These are phyloP conservation scores for Temnothorax ravouxi DNA, from an alignment of 2,888 invertebrate genomes.

Conservation along the genomic window DNA sequence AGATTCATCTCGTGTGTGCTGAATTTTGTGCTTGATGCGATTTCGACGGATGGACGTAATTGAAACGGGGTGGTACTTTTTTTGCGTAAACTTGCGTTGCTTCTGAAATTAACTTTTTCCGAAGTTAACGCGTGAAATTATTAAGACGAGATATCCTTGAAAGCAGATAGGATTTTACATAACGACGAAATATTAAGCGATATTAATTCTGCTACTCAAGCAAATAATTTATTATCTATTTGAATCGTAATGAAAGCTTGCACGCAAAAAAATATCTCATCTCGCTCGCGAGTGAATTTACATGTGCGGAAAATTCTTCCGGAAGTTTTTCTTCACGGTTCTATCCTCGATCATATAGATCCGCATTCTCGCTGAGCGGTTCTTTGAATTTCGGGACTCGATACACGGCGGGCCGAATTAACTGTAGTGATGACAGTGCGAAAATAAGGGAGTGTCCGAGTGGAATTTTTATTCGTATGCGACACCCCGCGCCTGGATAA, in stretches of 20 bases:
- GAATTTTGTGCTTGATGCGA: slow-evolving; percentile 35
- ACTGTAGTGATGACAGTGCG: slow-evolving; percentile 29
- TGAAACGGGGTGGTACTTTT: background rate
- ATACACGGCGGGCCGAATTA: background rate
- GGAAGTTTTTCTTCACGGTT: background rate
- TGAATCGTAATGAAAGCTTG: slow-evolving; percentile 12
- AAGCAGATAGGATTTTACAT: background rate
- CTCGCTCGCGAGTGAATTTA: slow-evolving; percentile 1
- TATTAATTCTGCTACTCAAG: background rate
- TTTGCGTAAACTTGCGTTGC: slow-evolving; percentile 15
- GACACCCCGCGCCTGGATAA: slow-evolving; percentile 12
- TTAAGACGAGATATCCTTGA: background rate
- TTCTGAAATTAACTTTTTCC: background rate
- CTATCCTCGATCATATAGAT: background rate
- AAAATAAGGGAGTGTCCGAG: slow-evolving; percentile 7
- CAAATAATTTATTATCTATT: background rate
- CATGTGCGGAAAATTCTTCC: background rate
- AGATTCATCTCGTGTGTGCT: slow-evolving; percentile 19
- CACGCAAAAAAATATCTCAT: slow-evolving; percentile 8
- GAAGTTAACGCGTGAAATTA: background rate
- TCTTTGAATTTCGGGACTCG: background rate
- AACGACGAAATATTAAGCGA: background rate
- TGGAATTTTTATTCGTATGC: slow-evolving; percentile 15
- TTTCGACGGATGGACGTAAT: background rate
- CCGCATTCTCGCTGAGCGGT: background rate